phyloP scores from a whole-genome alignment of 2,888 invertebrate genomes.

The Pterobdella sp. region DNA sequence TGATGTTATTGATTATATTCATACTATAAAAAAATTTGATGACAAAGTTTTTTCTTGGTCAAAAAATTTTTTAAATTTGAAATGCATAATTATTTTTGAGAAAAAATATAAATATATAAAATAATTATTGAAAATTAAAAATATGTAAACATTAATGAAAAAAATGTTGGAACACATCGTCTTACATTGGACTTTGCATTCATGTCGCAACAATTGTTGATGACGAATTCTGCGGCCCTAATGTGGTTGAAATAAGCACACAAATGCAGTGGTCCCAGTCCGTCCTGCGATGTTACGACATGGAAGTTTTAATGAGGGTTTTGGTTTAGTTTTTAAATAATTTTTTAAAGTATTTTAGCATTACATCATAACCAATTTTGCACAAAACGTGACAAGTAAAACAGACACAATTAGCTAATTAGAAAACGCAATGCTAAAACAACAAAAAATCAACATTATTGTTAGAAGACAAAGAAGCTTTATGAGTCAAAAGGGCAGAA shows the following conservation, averaged over 20 bases:
- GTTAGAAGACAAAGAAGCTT: not conserved
- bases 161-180: too few species aligned
- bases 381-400: not conserved
- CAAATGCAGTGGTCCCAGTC: not conserved
- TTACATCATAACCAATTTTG: too few species aligned
- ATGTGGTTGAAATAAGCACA: constrained; percentile 4
- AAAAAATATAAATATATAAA: too few species aligned
- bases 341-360: too few species aligned
- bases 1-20: too few species aligned
- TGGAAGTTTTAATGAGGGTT: constrained; percentile 2
- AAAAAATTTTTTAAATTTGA: too few species aligned
- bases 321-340: too few species aligned
- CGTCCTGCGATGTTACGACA: not conserved
- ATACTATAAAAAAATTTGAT: too few species aligned
- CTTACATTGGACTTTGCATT: not conserved
- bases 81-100: too few species aligned
- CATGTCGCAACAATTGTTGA: not conserved
- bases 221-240: not conserved
- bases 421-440: not conserved
- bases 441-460: not conserved
- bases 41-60: too few species aligned
- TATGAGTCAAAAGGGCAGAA: not conserved
- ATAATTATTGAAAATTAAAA: too few species aligned
- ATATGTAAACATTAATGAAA: too few species aligned
- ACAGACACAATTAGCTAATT: not conserved